phyloP scores from a whole-genome alignment of 2,888 invertebrate genomes.

The Heliconius ethilla region DNA sequence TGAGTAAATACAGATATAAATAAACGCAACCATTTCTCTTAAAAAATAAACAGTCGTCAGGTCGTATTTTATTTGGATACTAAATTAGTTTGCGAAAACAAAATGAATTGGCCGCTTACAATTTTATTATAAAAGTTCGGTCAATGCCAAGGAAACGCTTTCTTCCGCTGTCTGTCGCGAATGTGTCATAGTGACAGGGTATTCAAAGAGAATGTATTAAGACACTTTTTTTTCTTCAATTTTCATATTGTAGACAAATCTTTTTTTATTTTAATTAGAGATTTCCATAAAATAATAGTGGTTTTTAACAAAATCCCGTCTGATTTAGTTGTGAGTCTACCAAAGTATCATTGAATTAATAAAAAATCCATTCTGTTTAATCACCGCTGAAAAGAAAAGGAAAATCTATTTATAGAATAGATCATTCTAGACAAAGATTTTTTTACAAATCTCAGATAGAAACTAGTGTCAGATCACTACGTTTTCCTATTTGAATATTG shows the following conservation, averaged over 20 bases:
- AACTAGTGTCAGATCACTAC: too few relatives aligned
- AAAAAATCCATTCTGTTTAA: too few relatives aligned
- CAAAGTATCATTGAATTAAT: neutral
- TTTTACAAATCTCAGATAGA: too few relatives aligned
- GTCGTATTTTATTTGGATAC: conserved; percentile 3
- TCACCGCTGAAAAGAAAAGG: too few relatives aligned
- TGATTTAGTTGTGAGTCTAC: neutral
- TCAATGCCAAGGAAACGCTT: conserved; percentile 48
- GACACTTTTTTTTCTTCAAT: neutral
- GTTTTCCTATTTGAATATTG: too few relatives aligned
- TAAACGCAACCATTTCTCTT: neutral
- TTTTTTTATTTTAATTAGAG: neutral
- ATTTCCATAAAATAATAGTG: neutral
- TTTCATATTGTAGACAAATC: neutral
- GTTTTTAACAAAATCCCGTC: neutral
- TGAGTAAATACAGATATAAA: neutral
- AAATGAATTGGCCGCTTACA: conserved; percentile 41
- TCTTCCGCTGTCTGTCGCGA: conserved; percentile 31
- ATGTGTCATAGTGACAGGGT: conserved; percentile 30
- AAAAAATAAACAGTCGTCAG: conserved; percentile 1
- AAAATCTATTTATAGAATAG: too few relatives aligned
- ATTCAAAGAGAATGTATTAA: conserved; percentile 2
- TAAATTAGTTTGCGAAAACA: conserved; percentile 23
- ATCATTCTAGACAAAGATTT: too few relatives aligned
- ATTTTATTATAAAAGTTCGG: conserved; percentile 44